Base-by-base conservation (phyloP, 2,113 vertebrate species). In the Chascanopsetta lugubris region DNA sequence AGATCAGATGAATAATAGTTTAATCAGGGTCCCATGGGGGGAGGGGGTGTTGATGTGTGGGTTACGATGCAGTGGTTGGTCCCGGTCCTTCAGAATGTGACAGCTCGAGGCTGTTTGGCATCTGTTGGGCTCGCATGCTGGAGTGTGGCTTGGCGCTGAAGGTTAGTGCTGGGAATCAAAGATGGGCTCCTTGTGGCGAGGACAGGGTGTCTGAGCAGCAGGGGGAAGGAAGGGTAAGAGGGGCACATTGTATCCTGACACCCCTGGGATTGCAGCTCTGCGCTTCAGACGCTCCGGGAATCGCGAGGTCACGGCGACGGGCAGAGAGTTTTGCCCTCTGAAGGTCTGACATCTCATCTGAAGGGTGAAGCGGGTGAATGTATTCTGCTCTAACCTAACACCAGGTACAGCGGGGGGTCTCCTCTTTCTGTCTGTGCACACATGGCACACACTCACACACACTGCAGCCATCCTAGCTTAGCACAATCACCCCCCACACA, bases 241-340 rank as follows among this genome's bases (percentile, higher is more conserved):
- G n/a, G n/a, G 36, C 6, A 63, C 11, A 64, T n/a, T 85, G 87
- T 87, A 85, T 86, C 77, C 45, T 77, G 87, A 89, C 80, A 87
- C 85, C 73, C 86, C 71, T 86, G 83, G 78, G 83, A 90, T 71
- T 20, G 53, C 4, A 11, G 43, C 48, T 57, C 63, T 83, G 25
- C 75, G 55, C 72, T 56, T 54, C 67, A 75, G 85, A 84, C 79
- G 77, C 88, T 86, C 72, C 60, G 75, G 77, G 83, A 92, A 88
- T 90, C 69, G 65, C 84, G 83, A 72, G 68, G 83, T 85, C 85
- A 86, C 65, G 18, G 32, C 65, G 71, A 70, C 71, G 66, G 70
- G 58, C 65, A 22, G 26, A 11, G 53, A 65, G 67, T 61, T 61
- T 64, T 46, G 61, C 60, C n/a, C 54, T 70, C 61, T 72, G 66